Evolutionary conservation across 2,113 vertebrate species (phyloP), one percentile per base, ranked within the genome.

Genomic region (Arvicanthis niloticus): DNA sequence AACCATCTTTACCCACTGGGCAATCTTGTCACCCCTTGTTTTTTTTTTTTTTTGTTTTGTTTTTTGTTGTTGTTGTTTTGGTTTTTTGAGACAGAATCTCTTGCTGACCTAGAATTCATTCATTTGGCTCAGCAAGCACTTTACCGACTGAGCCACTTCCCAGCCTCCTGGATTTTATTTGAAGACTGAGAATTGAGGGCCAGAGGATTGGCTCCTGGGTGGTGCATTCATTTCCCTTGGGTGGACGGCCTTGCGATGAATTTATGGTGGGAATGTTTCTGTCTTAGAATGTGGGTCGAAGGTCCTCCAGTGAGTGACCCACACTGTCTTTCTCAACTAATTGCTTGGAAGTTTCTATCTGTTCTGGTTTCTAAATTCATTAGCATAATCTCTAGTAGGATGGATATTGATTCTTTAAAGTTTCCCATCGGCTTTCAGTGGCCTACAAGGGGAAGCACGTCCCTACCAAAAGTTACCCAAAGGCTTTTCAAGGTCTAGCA

Each of bases 361-460:
- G 76, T 42, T 15, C 22, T 31, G 19, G 40, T 73, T 77, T 67
- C 84, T 70, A 68, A 86, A 73, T 34, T 82, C 65, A 84, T 82
- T 6, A 31, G 29, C 24, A 60, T 51, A 29, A 15, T 16, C 67
- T 88, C 31, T 70, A 89, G 67, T 62, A n/a, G 8, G 56, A 42
- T 48, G 78, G 65, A 3, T 51, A 51, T 3, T 31, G 45, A 77
- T 56, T 53, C 40, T 24, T 94, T 53, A 31, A 53, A 86, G 37
- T 62, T 94, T 88, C 82, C 86, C 29, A 17, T 31, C 76, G 84
- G 72, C 31, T 95, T 92, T 65, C 12, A 40, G 0, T 94, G 51
- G 7, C 68, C 89, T 89, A 91, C 2, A 70, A 40, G 72, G 77
- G 81, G 84, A 94, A 86, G 58, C 48, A 90, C 34, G 81, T 76